Evolutionary conservation across 2,797 vertebrate genomes (phyloP), one percentile per base, ranked within the genome.

Genomic region (Tragopan temminckii): DNA sequence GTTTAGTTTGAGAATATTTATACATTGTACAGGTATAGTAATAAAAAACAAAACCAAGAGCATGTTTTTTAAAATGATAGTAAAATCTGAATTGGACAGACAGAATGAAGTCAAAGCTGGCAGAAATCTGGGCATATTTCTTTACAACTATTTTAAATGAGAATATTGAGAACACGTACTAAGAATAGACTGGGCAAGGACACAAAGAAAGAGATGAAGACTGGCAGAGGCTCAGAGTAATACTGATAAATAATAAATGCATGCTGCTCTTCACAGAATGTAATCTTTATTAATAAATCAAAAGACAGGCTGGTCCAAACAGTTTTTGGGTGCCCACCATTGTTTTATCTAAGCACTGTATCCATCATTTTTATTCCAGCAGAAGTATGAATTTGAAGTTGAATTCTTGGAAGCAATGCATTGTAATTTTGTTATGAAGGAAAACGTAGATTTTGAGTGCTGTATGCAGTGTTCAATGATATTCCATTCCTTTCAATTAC

Each of bases 121-220:
- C 61, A 90, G 23, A 94, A 72, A 92, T 81, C 16, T 90, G 31
- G 23, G 53, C 18, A 71, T 58, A 55, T 23, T 53, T 91, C 48
- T 87, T 84, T 59, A 83, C 19, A n/a, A 45, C 69, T 81, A 88
- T 85, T 94, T 89, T 69, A 90, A 92, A 86, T 85, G 92, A 69
- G 42, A 71, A 70, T 74, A 91, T 24, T 79, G 61, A 74, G 74
- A 96, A 80, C 40, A 88, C 29, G 78, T 45, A 76, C 48, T 33
- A 88, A 53, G 72, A 93, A 86, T 74, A 95, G 80, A 88, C 7
- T 79, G 77, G 70, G 80, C 67, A 94, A 83, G 20, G 31, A 77
- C 77, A 85, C 71, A 93, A 72, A 91, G 80, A 79, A 53, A 76
- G n/a, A 77, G 29, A 76, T 71, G 50, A 91, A 85, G 88, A 80